Evolutionary conservation across 2,113 vertebrate genomes (phyloP).

Genomic region (Ondatra zibethicus): DNA sequence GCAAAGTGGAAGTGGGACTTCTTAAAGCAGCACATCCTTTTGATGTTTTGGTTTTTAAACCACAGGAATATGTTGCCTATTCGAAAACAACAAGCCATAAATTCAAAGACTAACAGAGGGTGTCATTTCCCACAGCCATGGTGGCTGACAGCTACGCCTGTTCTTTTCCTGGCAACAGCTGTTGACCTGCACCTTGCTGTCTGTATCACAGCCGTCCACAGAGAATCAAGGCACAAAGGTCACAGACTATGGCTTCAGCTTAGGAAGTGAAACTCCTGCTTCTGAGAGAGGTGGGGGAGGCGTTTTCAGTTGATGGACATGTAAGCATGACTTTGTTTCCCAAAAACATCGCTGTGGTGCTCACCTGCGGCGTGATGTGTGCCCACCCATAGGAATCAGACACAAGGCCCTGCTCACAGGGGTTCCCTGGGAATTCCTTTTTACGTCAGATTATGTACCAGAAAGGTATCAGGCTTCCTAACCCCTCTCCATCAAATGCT

Average conservation of each 20-base stretch:
- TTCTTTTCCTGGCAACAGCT: background rate
- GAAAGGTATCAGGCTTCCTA: background rate
- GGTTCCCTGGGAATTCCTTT: background rate
- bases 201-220: background rate
- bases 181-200: background rate
- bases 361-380: background rate
- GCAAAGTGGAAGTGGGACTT: background rate
- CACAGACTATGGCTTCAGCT: background rate
- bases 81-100: conserved; percentile 5
- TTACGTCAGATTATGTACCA: background rate
- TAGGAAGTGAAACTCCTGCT: background rate
- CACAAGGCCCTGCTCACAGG: background rate
- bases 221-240: background rate
- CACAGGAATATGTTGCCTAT: background rate
- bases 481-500: background rate
- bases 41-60: background rate
- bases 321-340: background rate
- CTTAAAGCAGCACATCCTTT: background rate
- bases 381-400: background rate
- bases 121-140: background rate
- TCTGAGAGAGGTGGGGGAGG: background rate
- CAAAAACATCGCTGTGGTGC: background rate
- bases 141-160: background rate
- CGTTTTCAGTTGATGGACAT: background rate
- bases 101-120: background rate